Evolutionary conservation across 37 sponge, comb jelly and placozoan species (phyloP).

Genomic region (Corticium candelabrum): DNA sequence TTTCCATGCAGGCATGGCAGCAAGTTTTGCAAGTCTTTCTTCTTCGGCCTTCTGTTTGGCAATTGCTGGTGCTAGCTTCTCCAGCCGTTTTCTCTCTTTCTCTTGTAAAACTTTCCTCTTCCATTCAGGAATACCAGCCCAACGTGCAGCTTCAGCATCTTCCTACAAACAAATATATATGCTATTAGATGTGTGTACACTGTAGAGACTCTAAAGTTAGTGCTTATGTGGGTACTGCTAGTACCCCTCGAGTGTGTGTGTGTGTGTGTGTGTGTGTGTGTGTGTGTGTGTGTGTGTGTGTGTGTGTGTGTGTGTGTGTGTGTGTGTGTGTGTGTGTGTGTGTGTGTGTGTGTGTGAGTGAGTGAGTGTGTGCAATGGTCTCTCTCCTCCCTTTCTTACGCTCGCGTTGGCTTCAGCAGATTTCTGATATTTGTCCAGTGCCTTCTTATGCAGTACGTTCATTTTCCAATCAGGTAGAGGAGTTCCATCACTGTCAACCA

Average conservation of each 20-base stretch:
- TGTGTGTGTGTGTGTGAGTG: not conserved
- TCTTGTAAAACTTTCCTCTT: slow-evolving; percentile 42
- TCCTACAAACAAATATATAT: not conserved
- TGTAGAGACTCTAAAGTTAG: not conserved
- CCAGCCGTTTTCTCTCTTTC: slow-evolving; percentile 11
- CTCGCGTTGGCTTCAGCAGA: not conserved
- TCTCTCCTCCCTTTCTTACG: not conserved
- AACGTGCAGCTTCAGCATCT: not conserved
- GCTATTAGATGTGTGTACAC: slow-evolving; percentile 19
- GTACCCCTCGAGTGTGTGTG: not conserved
- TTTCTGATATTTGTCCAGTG: not conserved
- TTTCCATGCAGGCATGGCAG: slow-evolving; percentile 82
- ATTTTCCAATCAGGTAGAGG: slow-evolving; percentile 1
- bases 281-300: slow-evolving; percentile 1
- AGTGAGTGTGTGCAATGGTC: not conserved
- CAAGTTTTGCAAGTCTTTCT: slow-evolving; percentile 35
- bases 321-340: not conserved
- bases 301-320: not conserved
- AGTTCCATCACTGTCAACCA: not conserved
- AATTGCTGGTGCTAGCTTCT: not conserved
- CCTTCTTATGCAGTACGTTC: slow-evolving; percentile 1
- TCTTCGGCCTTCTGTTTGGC: slow-evolving; percentile 10
- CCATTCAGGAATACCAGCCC: slow-evolving; percentile 53
- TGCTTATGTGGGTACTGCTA: not conserved
- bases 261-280: slow-evolving; percentile 37